Percentiles rank a stretch among this genome's conserved stretches.
Conservation (phyloP, 2,888 invertebrate species). For the Exocentrus adspersus region DNA sequence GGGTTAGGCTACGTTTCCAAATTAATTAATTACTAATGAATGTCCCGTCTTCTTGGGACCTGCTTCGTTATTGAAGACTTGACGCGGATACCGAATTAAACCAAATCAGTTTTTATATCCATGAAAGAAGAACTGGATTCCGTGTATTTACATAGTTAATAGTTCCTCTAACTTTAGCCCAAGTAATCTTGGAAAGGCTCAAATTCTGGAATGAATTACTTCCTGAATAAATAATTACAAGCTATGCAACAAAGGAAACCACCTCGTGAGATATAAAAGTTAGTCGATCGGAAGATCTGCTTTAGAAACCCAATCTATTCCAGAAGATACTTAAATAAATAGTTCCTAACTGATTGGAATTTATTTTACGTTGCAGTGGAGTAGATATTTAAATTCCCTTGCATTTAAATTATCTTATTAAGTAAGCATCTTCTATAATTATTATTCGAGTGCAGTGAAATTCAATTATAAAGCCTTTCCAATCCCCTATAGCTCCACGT, state of each 20-base stretch:
- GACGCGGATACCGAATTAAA: no score
- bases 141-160: no score
- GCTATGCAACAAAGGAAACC: no score
- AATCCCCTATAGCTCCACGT: not conserved
- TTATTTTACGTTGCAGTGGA: constrained; percentile 13
- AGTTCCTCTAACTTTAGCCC: no score
- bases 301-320: constrained; percentile 3
- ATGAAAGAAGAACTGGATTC: no score
- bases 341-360: constrained; percentile 11
- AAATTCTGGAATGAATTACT: no score
- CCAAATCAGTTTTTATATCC: no score
- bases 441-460: constrained; percentile 8
- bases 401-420: constrained; percentile 25
- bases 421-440: constrained; percentile 8
- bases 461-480: constrained; percentile 2
- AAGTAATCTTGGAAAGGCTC: no score
- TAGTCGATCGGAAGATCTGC: constrained; percentile 1
- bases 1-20: not conserved
- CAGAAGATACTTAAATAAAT: constrained; percentile 7
- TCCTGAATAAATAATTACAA: no score
- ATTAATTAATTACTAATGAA: constrained; percentile 26
- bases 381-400: constrained; percentile 18
- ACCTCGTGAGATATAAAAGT: not conserved
- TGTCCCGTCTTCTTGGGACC: not conserved
- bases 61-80: no score